These are phyloP conservation scores for Myotis yumanensis DNA, from an alignment of 2,113 vertebrate genomes.

Conservation along the genomic window DNA sequence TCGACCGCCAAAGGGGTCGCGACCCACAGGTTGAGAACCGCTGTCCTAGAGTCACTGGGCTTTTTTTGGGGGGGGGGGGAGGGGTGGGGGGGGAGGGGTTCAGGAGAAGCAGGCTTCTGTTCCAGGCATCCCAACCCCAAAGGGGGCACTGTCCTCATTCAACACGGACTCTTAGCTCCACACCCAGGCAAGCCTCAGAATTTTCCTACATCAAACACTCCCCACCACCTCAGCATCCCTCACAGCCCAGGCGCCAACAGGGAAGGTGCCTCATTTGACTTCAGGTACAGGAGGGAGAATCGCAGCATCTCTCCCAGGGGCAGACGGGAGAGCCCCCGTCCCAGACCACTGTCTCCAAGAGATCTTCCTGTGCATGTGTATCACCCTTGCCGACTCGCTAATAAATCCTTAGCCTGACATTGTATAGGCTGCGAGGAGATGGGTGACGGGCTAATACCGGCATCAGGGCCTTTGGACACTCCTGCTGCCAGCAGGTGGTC, in stretches of 20 bases:
- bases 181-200: background rate
- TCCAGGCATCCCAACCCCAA: no score
- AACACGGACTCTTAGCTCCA: no score
- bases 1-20: no score
- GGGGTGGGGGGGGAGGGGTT: accelerated
- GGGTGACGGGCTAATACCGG: accelerated
- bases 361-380: no score
- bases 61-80: background rate
- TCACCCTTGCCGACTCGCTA: background rate
- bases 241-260: accelerated
- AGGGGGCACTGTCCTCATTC: background rate
- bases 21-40: no score
- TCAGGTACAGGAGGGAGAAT: background rate
- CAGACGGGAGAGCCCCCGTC: background rate
- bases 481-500: no score
- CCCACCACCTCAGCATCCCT: background rate
- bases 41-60: no score
- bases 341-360: background rate
- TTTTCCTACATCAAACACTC: background rate
- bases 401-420: background rate
- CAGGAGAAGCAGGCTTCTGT: accelerated
- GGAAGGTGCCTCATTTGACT: background rate
- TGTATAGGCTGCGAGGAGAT: background rate
- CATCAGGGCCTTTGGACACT: background rate
- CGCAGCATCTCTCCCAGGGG: accelerated